Percentiles rank a stretch among this genome's conserved stretches.
These are phyloP conservation scores for Felis chaus DNA, from an alignment of 2,113 vertebrate species.

Conservation along the genomic window DNA sequence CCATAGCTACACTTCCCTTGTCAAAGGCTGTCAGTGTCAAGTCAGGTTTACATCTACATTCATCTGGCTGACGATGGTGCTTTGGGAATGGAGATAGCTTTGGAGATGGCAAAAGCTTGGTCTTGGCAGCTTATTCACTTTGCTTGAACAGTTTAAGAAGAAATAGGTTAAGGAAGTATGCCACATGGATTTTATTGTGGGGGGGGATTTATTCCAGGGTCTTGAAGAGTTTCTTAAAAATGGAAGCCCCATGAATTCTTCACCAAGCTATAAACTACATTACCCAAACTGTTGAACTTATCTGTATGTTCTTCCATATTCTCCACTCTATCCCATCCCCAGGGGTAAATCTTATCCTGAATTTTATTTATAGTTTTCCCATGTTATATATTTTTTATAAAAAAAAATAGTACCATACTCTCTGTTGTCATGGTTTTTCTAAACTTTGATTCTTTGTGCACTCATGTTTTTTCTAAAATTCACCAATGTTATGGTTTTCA, in stretches of 20 bases:
- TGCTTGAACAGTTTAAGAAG: neutral
- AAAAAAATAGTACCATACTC: neutral
- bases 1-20: neutral
- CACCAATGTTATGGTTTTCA: neutral
- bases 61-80: neutral
- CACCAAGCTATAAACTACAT: neutral
- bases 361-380: neutral
- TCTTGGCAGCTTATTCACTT: slow-evolving; percentile 4
- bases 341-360: neutral
- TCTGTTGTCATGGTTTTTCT: neutral
- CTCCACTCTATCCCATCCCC: neutral
- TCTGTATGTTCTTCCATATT: neutral
- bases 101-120: neutral
- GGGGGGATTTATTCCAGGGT: neutral
- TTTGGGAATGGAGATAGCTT: neutral
- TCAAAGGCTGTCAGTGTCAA: neutral
- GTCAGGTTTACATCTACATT: neutral
- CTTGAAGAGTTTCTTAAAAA: neutral
- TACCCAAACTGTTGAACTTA: neutral
- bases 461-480: neutral
- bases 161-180: neutral
- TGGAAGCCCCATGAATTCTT: neutral
- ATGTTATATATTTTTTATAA: neutral
- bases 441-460: neutral
- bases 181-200: neutral